phyloP scores from a whole-genome alignment of 2,797 vertebrate genomes.

The Cottoperca gobio region DNA sequence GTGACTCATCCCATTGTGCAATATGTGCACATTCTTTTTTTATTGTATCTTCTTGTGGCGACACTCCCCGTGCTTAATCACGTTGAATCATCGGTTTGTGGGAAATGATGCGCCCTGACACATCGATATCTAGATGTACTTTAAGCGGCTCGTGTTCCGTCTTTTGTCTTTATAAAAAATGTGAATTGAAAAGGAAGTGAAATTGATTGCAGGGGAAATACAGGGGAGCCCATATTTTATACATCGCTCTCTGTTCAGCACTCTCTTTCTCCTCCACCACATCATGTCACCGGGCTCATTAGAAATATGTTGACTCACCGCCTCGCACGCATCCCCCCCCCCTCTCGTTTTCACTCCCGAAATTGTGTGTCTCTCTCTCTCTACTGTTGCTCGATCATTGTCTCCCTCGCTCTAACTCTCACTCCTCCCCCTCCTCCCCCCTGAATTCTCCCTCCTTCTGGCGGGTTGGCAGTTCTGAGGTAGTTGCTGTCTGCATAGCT shows the following conservation, averaged over 20 bases:
- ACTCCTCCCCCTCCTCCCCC: not conserved
- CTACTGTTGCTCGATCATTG: constrained; percentile 62
- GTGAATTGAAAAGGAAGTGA: constrained; percentile 41
- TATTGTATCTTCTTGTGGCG: constrained; percentile 30
- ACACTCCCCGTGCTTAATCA: constrained; percentile 39
- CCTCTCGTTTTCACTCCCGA: constrained; percentile 31
- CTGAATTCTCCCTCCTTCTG: constrained; percentile 69
- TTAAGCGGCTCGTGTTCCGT: constrained; percentile 49
- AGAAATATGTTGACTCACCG: constrained; percentile 82
- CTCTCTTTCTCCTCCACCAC: constrained; percentile 40
- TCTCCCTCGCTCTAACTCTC: constrained; percentile 41
- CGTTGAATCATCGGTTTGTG: constrained; percentile 45
- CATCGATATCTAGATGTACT: constrained; percentile 43
- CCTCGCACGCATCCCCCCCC: constrained; percentile 44
- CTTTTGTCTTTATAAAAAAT: constrained; percentile 53
- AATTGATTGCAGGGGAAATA: constrained; percentile 47
- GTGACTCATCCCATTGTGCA: constrained; percentile 42
- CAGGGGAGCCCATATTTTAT: constrained; percentile 56
- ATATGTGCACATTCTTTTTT: constrained; percentile 45
- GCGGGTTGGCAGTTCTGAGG: constrained; percentile 78
- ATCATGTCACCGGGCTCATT: constrained; percentile 72
- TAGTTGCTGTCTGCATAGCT: constrained; percentile 80
- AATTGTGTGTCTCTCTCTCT: constrained; percentile 52
- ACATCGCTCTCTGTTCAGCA: constrained; percentile 30
- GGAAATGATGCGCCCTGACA: constrained; percentile 30